Evolutionary conservation across 1,140 invertebrate genomes (phyloP), one percentile per base, ranked within the genome.

Genomic region (Aethina tumida): DNA sequence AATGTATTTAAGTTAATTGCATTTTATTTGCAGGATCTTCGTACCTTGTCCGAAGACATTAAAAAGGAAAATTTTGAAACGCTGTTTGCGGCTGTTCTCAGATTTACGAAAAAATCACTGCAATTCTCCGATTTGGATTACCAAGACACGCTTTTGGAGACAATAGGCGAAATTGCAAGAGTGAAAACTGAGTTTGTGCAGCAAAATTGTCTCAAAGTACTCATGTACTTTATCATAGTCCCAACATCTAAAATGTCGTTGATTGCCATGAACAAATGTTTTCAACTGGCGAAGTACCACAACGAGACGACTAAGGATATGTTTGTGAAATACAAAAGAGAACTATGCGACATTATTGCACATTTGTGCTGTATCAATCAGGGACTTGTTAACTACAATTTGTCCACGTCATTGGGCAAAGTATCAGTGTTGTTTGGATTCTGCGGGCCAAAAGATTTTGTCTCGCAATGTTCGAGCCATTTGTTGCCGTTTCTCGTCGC

Each of bases 291-390:
- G 14, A 60, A 68, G 30, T 60, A 51, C 16, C 68, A 76, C 13
- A 62, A 64, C 0, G 58, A 70, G 15, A 70, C 72, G 9, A 69
- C 73, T 3, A 73, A 75, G 13, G 59, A 71, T 28, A 60, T 84
- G 14, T 83, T 77, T 49, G 68, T 70, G 41, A 69, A 74, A 58
- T 80, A 81, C 50, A 76, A 75, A 48, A 74, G 73, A 12, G 70
- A 78, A 55, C 70, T 78, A 35, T 68, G 79, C 17, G 63, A 68
- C 28, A 56, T 69, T 17, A 67, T 75, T 21, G 71, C 73, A 35
- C 61, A 74, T 14, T 65, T 80, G 41, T 43, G 64, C 65, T 18
- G 59, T 64, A 25, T 67, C 50, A 36, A 65, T 57, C 16, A 55
- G 47, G 16, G 55, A 47, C 2, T 55, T 48, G 4, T 51, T 55